Percentiles rank a stretch among this genome's conserved stretches.
Evolutionary conservation across 2,113 vertebrate genomes (phyloP).

Genomic region (Sturnira hondurensis): DNA sequence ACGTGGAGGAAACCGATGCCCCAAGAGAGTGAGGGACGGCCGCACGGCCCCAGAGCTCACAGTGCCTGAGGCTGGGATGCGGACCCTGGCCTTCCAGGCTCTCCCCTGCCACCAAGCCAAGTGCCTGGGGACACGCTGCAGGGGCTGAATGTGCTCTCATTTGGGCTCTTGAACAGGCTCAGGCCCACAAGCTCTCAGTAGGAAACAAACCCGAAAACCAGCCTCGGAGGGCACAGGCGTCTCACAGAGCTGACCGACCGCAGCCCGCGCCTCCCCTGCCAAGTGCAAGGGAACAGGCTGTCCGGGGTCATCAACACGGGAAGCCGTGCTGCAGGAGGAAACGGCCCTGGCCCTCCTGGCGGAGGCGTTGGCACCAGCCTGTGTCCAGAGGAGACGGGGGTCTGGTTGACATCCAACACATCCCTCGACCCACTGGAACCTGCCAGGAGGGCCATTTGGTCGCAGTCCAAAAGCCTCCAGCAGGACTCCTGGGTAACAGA

Average conservation of each 20-base stretch:
- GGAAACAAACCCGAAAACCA: background rate
- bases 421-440: slow-evolving; percentile 36
- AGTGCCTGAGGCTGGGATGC: rapidly evolving
- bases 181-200: background rate
- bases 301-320: background rate
- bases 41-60: background rate
- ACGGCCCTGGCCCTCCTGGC: slow-evolving; percentile 56
- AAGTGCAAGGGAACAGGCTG: background rate
- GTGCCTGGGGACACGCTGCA: background rate
- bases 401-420: slow-evolving; percentile 37
- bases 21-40: background rate
- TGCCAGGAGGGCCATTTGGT: no score
- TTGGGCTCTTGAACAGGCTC: no score
- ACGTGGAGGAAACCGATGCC: background rate
- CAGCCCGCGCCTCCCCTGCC: background rate
- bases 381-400: slow-evolving; percentile 46
- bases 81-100: background rate
- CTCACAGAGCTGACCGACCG: background rate
- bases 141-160: no score
- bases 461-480: background rate
- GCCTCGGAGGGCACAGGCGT: background rate
- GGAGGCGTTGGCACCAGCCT: slow-evolving; percentile 27
- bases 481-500: background rate
- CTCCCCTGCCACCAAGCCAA: background rate
- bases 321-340: slow-evolving; percentile 68